Conservation (phyloP, 2,797 vertebrate species). For the Trichosurus vulpecula region DNA sequence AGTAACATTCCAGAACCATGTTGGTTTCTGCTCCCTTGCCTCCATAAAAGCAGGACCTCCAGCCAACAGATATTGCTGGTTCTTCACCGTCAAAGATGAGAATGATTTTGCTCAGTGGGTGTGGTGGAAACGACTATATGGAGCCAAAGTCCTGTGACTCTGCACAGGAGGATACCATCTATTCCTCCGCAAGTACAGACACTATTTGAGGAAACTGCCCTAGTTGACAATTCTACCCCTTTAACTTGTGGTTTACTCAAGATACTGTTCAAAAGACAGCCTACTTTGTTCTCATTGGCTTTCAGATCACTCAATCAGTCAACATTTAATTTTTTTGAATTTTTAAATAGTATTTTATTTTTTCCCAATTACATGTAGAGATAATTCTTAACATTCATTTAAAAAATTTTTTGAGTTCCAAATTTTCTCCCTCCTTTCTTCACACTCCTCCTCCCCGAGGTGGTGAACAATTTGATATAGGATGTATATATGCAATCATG, state of each 20-base stretch:
- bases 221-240: neutral
- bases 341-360: neutral
- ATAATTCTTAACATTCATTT: neutral
- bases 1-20: neutral
- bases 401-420: neutral
- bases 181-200: neutral
- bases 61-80: neutral
- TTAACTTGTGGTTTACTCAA: constrained; percentile 1
- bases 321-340: neutral
- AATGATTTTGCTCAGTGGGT: neutral
- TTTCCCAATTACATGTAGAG: neutral
- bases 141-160: neutral
- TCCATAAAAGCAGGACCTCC: neutral
- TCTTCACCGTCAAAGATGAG: constrained; percentile 17
- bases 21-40: neutral
- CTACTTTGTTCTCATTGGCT: neutral
- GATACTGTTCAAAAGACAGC: neutral
- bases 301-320: neutral
- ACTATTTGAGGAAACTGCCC: neutral
- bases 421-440: too few species aligned
- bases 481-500: too few species aligned
- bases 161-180: neutral
- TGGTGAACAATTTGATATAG: too few species aligned
- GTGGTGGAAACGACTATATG: neutral
- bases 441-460: too few species aligned